Evolutionary conservation across 2,888 invertebrate species (phyloP).

Genomic region (Pristionchus fissidentatus): DNA sequence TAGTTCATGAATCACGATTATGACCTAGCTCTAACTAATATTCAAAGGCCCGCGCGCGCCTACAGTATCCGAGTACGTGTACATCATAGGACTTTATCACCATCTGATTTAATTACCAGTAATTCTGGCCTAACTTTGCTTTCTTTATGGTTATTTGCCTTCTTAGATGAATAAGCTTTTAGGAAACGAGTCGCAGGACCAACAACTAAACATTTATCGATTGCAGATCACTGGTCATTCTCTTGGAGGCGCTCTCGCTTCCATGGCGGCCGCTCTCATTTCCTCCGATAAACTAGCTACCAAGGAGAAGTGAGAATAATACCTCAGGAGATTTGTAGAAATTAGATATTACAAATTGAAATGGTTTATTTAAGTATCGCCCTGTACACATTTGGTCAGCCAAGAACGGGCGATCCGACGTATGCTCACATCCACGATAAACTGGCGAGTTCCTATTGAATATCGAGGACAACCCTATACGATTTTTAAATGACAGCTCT

Average conservation of each 20-base stretch:
- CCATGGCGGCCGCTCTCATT: conserved; percentile 2
- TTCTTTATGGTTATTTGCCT: too few relatives aligned
- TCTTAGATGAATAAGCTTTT: too few relatives aligned
- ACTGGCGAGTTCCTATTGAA: conserved; percentile 49
- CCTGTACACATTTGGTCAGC: conserved; percentile 65
- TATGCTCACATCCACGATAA: conserved; percentile 60
- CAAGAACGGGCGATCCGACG: conserved; percentile 63
- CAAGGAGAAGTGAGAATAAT: not conserved
- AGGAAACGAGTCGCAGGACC: too few relatives aligned
- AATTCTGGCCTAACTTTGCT: too few relatives aligned
- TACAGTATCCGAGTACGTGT: too few relatives aligned
- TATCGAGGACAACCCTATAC: not conserved
- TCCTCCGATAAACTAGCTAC: not conserved
- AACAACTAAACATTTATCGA: too few relatives aligned
- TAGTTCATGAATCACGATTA: too few relatives aligned
- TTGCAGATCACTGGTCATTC: conserved; percentile 9
- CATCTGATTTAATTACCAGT: too few relatives aligned
- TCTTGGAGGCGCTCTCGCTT: not conserved
- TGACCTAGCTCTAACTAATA: too few relatives aligned
- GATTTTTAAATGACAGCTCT: conserved; percentile 51
- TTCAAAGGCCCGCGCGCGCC: too few relatives aligned
- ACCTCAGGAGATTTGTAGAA: not conserved
- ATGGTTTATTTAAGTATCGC: not conserved
- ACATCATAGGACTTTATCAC: too few relatives aligned
- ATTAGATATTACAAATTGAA: not conserved